phyloP scores from a whole-genome alignment of 2,113 vertebrate genomes.

The Recurvirostra avosetta region DNA sequence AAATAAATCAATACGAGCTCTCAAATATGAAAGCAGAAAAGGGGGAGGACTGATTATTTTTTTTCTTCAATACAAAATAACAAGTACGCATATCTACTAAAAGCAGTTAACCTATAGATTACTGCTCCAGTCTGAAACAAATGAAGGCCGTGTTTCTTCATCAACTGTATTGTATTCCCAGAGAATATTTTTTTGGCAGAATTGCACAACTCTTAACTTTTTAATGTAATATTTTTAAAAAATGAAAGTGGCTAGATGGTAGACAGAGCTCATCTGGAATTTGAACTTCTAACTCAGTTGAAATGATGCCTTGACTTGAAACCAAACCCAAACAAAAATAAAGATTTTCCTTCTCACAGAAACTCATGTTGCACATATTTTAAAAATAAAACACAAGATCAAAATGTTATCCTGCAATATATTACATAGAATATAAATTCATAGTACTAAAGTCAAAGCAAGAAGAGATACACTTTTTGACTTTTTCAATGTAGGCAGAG shows the following conservation, averaged over 20 bases:
- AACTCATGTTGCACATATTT: background rate
- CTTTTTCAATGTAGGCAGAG: background rate
- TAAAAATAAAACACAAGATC: background rate
- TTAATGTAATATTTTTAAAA: background rate
- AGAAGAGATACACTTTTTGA: background rate
- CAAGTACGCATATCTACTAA: background rate
- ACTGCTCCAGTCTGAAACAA: background rate
- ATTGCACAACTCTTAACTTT: background rate
- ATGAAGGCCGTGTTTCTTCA: background rate
- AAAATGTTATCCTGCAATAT: background rate
- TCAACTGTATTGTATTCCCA: background rate
- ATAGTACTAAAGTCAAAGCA: background rate
- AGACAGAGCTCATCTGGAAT: background rate
- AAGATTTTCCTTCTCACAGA: background rate
- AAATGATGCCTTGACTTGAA: background rate
- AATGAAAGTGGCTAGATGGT: background rate
- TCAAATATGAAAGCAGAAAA: background rate
- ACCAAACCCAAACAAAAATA: background rate
- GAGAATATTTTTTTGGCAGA: background rate
- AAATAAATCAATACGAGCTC: background rate
- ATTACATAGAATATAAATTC: background rate
- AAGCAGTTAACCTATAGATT: background rate
- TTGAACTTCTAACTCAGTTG: background rate
- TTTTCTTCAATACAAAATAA: background rate
- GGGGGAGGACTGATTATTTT: background rate